Conservation (phyloP, 2,797 vertebrate species). For the Lepus oiostolus region DNA sequence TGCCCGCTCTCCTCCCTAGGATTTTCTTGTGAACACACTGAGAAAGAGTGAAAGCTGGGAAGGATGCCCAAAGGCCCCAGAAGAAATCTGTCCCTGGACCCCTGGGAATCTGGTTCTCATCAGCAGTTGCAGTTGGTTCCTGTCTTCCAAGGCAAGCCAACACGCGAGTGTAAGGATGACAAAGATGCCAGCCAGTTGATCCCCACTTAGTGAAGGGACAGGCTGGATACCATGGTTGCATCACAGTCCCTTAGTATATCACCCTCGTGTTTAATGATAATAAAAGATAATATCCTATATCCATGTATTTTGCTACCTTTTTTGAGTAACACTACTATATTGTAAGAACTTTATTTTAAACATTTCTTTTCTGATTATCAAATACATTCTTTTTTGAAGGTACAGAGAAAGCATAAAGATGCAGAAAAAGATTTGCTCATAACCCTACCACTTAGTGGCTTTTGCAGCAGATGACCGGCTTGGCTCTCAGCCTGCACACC, state of each 20-base stretch:
- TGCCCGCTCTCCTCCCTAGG: not conserved
- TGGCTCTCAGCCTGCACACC: not conserved
- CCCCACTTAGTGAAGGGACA: not conserved
- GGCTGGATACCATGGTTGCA: not conserved
- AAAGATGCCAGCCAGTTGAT: not conserved
- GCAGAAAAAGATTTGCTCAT: conserved; percentile 7
- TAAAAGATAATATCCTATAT: not conserved
- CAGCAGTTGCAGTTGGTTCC: not conserved
- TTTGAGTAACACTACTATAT: not conserved
- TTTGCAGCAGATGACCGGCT: not conserved
- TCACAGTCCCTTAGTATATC: not conserved
- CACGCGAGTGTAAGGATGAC: not conserved
- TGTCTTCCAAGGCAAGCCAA: not conserved
- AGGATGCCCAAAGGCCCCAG: not conserved
- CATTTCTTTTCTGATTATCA: conserved; percentile 57
- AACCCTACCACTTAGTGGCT: not conserved
- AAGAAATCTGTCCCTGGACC: not conserved
- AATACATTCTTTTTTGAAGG: conserved; percentile 38
- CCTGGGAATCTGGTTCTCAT: not conserved
- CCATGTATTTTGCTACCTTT: conserved; percentile 2
- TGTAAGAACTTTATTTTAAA: conserved; percentile 54
- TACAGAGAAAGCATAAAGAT: conserved; percentile 12
- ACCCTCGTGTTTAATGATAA: not conserved
- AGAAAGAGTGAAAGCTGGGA: not conserved
- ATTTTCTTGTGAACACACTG: not conserved